These are phyloP conservation scores for Dynastes hyllus DNA, from an alignment of 2,888 invertebrate genomes.

Conservation along the genomic window DNA sequence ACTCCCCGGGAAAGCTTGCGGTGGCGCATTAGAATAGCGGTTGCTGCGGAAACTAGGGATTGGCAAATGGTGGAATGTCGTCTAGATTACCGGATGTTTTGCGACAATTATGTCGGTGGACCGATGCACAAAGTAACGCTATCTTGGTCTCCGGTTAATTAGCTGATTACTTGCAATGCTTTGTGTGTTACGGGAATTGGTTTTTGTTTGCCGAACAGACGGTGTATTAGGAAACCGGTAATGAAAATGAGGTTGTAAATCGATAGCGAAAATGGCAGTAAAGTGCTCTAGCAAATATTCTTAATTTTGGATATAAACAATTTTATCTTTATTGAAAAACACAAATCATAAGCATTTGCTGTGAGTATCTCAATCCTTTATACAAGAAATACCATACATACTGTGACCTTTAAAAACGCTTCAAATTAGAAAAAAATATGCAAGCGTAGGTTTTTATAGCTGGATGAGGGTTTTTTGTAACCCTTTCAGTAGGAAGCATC, in stretches of 20 bases:
- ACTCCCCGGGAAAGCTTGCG: neutral
- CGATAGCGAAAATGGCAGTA: neutral
- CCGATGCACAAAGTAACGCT: constrained; percentile 6
- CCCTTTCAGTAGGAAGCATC: too few relatives aligned
- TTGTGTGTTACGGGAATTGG: neutral
- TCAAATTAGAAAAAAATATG: too few relatives aligned
- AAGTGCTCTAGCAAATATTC: neutral
- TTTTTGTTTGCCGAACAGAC: neutral
- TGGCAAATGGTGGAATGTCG: constrained; percentile 20
- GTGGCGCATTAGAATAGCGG: neutral
- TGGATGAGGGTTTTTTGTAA: too few relatives aligned
- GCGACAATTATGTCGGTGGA: constrained; percentile 17
- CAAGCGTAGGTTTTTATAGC: too few relatives aligned
- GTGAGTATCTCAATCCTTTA: too few relatives aligned
- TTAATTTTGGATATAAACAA: neutral
- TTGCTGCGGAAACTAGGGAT: constrained; percentile 17
- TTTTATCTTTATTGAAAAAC: too few relatives aligned
- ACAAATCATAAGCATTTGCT: too few relatives aligned
- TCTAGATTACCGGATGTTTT: constrained; percentile 25
- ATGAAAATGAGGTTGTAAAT: neutral
- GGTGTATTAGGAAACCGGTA: neutral
- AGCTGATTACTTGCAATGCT: constrained; percentile 1
- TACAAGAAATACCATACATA: too few relatives aligned
- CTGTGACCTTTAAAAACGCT: too few relatives aligned
- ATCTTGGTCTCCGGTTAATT: constrained; percentile 23